Evolutionary conservation across 1,140 invertebrate genomes (phyloP), one percentile per base, ranked within the genome.

Genomic region (Cherax quadricarinatus): DNA sequence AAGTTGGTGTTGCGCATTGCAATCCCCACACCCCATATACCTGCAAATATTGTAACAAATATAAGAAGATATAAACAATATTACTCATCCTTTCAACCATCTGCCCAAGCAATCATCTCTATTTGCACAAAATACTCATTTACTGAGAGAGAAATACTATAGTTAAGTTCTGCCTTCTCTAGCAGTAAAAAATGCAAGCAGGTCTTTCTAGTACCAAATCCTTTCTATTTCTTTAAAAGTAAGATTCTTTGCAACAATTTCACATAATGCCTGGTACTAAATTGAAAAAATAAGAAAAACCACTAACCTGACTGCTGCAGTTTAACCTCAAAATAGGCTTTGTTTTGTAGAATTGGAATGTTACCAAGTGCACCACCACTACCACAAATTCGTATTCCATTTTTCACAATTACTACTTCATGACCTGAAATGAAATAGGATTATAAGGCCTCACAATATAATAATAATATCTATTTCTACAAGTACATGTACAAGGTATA

Each of bases 321-420:
- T 96, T 99, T 99, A 4, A 99, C 97, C 96, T 99, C 99, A 96
- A 99, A 99, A 95, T 99, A 99, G 21, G 98, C 98, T 96, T 99
- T 99, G 94, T 99, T 99, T 95, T 99, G 99, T 18, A 98, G 97
- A 83, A 99, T 95, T 0, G 99, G 99, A 49, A 98, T 98, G 95
- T 97, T 99, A 12, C 98, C 98, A 60, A 99, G 95, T 0, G 98
- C 98, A 94, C 98, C 99, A 49, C 99, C 99, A 51, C 97, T 97
- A 48, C 99, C 99, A 96, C 99, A 99, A 78, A 99, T 97, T 94
- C 99, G 95, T 93, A 97, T 96, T 78, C 99, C 98, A 96, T 98
- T 98, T 96, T 99, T 99, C 12, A 99, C 97, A 94, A 99, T 97
- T 0, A 99, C 99, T 86, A 99, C 99, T 96, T 99, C 99, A 96